These are phyloP conservation scores for Agriopis leucophaearia DNA, from an alignment of 2,888 invertebrate species.

Conservation along the genomic window DNA sequence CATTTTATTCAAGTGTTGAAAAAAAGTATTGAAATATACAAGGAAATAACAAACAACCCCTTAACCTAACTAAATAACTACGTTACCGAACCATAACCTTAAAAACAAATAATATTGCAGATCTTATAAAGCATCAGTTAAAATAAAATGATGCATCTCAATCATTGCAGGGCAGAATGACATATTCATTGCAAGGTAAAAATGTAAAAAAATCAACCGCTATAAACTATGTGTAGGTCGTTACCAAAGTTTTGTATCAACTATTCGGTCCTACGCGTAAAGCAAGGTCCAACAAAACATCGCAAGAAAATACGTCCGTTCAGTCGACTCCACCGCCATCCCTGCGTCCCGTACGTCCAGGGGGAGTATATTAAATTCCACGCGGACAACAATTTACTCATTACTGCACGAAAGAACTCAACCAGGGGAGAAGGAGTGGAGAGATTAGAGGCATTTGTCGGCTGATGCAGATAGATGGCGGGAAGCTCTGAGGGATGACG, in stretches of 20 bases:
- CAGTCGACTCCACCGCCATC: background rate
- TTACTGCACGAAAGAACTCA: slow-evolving; percentile 40
- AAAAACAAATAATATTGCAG: too few species aligned
- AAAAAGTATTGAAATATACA: too few species aligned
- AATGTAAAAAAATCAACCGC: too few species aligned
- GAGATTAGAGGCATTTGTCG: slow-evolving; percentile 6
- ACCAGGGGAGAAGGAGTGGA: slow-evolving; percentile 9
- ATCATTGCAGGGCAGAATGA: too few species aligned
- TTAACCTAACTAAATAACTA: too few species aligned
- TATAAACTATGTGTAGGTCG: background rate
- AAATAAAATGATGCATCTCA: too few species aligned
- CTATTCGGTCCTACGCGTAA: slow-evolving; percentile 8
- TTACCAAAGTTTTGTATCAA: background rate
- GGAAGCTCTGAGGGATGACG: background rate
- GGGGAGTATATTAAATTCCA: slow-evolving; percentile 59
- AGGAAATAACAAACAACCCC: too few species aligned
- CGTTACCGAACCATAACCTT: too few species aligned
- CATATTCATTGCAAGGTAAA: too few species aligned
- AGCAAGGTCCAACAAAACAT: slow-evolving; percentile 16
- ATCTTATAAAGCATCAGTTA: too few species aligned
- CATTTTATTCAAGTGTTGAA: too few species aligned
- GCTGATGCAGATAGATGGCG: slow-evolving; percentile 1
- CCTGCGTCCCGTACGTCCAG: slow-evolving; percentile 16
- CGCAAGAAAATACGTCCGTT: slow-evolving; percentile 3
- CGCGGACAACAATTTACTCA: slow-evolving; percentile 54